Base-by-base conservation (phyloP, 2,888 invertebrate genomes). In the Stegana nigrithorax region DNA sequence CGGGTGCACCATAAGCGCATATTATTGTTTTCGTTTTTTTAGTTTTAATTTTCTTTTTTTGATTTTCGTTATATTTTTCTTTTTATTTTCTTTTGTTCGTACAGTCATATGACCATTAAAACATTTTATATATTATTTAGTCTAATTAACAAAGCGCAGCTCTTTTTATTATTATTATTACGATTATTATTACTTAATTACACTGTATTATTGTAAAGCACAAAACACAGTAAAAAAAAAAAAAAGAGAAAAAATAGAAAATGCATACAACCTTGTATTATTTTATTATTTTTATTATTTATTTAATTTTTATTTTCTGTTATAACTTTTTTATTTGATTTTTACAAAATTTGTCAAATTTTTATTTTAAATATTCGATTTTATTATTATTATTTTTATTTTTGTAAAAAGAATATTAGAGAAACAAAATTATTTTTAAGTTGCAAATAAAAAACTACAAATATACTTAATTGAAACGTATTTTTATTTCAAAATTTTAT, bases 341-440 rank as follows among this genome's bases (percentile, higher is more conserved):
- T 44, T 44, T 39, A 55, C 47, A 57, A 57, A 57, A 56, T 55
- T 64, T 61, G 44, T 59, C 10, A 17, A 21, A 12, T 45, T 59
- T 59, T 56, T 56, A 58, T 51, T 44, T 62, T 45, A 51, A 27
- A 64, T 62, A 14, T 66, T 69, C n/a, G 44, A 59, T 59, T 64
- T 65, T 42, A 65, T 2, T 36, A 58, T 63, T 67, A 66, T 65
- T 63, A 59, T 50, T 60, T 50, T 60, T 53, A 17, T 57, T 57
- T 62, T 55, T 70, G 61, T 79, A n/a, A n/a, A n/a, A n/a, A 64
- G 74, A 77, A 73, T 17, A 7, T 44, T 14, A 23, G 25, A 12
- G 25, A 47, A 23, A 32, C 14, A 53, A 32, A 23, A 26, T 55
- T 32, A 32, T 32, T 53, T 45, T 45, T 45, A 45, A 58, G 58